Conservation (phyloP, 2,113 vertebrate genomes). For the Malurus cyaneus region DNA sequence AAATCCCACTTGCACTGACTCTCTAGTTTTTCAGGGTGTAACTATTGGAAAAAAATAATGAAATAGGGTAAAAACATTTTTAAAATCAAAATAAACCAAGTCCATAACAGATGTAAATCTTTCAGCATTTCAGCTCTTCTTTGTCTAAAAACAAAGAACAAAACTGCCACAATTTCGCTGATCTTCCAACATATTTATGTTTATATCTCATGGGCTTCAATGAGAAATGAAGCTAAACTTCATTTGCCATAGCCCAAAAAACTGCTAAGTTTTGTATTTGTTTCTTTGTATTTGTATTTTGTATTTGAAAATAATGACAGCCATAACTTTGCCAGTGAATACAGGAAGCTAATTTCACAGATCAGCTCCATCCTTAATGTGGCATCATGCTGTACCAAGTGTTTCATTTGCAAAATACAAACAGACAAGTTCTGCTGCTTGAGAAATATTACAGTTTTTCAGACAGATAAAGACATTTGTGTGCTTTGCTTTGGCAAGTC, state of each 20-base stretch:
- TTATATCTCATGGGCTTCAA: neutral
- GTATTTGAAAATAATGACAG: slow-evolving; percentile 1
- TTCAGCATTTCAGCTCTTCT: slow-evolving; percentile 22
- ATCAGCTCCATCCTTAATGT: neutral
- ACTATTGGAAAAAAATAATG: neutral
- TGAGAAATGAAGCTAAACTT: neutral
- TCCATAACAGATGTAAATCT: neutral
- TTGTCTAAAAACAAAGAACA: slow-evolving; percentile 15
- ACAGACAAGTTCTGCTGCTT: neutral
- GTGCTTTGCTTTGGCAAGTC: neutral
- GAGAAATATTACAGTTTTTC: neutral
- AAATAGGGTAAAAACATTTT: neutral
- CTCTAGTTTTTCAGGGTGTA: neutral
- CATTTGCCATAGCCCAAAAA: neutral
- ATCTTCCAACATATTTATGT: neutral
- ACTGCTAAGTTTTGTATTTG: neutral
- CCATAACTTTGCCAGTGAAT: neutral
- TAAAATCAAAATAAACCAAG: neutral
- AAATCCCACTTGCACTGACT: neutral
- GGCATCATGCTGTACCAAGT: neutral
- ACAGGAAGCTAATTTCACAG: slow-evolving; percentile 15
- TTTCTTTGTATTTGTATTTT: neutral
- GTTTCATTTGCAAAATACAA: neutral
- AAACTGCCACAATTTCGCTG: neutral
- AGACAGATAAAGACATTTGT: neutral